Conservation (phyloP, 1,140 invertebrate species). For the Polypedilum pembai region DNA sequence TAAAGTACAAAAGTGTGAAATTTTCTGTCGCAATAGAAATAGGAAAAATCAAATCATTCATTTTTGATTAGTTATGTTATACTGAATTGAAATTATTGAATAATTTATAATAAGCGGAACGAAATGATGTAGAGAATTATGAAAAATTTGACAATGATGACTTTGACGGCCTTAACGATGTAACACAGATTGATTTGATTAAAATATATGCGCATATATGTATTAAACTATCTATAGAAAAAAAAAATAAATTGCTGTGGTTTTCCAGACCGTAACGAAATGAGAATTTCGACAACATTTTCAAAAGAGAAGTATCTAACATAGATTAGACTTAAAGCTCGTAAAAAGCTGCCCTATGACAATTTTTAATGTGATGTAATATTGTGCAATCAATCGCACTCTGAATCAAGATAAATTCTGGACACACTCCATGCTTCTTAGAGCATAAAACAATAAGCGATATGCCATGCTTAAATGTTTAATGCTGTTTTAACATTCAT, state of each 20-base stretch:
- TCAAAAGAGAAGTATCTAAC: not conserved
- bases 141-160: no score
- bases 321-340: not conserved
- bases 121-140: no score
- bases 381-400: not conserved
- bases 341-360: not conserved
- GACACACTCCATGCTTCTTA: not conserved
- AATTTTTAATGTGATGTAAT: not conserved
- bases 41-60: no score
- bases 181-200: not conserved
- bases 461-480: not conserved
- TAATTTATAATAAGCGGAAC: no score
- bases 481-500: not conserved
- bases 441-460: constrained; percentile 1
- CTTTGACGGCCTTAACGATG: not conserved
- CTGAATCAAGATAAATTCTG: constrained; percentile 2
- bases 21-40: no score
- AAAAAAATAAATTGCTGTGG: not conserved
- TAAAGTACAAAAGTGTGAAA: no score
- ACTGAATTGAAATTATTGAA: no score
- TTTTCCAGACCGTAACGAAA: constrained; percentile 23
- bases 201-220: not conserved
- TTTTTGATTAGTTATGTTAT: no score
- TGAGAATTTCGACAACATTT: not conserved
- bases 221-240: not conserved